Evolutionary conservation across 1,140 invertebrate genomes (phyloP), one percentile per base, ranked within the genome.

Genomic region (Yoshiicerus persimilis): DNA sequence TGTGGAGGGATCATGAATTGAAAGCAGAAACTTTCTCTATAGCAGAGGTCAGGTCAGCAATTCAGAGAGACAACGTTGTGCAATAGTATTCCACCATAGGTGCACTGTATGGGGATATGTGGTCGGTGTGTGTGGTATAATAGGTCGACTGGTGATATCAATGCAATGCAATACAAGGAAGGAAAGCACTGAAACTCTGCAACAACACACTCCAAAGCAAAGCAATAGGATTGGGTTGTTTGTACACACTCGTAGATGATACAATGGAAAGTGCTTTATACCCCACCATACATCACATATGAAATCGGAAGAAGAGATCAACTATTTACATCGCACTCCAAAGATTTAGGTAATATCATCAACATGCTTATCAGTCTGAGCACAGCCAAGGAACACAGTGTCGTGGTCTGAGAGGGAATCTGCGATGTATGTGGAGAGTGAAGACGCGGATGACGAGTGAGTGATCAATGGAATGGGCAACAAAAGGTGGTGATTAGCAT

Each of bases 401-500:
- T n/a, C n/a, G n/a, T n/a, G n/a, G n/a, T n/a, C n/a, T n/a, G n/a
- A n/a, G n/a, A n/a, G n/a, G n/a, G n/a, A n/a, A n/a, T n/a, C n/a
- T n/a, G n/a, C n/a, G n/a, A n/a, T n/a, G 11, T 27, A 6, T 66
- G 25, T 66, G 11, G 10, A 56, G 47, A 16, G 47, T 16, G 0
- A n/a, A 56, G 47, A 20, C 13, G 11, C 13, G 11, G 13, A 25
- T 36, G 56, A 36, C 25, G 27, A 38, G 32, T 64, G 27, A 66
- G 56, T 86, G 47, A 86, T 86, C 84, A 86, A 66, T 86, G 62
- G 84, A 86, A 86, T 64, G 30, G 41, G n/a, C 38, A 47, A 84
- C 83, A 89, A 88, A 88, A 90, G 87, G 88, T 88, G 47, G 75
- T 36, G 87, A 90, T 90, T 90, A 89, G 80, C 90, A 90, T 90